phyloP scores from a whole-genome alignment of 2,797 vertebrate species.

The Falco peregrinus region DNA sequence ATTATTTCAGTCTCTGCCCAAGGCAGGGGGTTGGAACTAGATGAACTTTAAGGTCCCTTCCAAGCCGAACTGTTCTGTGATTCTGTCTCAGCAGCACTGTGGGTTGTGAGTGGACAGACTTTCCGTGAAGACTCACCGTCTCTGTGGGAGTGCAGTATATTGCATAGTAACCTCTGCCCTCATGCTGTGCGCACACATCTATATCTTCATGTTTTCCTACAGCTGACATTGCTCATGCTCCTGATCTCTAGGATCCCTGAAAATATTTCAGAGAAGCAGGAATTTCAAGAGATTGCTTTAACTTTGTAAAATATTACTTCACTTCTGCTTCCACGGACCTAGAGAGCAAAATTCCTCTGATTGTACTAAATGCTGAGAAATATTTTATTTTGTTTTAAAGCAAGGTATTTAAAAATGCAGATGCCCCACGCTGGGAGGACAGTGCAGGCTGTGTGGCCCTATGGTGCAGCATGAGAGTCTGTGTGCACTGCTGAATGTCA shows the following conservation, averaged over 20 bases:
- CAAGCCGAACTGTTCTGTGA: no score
- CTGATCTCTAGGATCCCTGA: background rate
- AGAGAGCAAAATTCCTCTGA: background rate
- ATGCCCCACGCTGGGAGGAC: background rate
- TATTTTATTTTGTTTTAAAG: background rate
- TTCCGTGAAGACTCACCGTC: background rate
- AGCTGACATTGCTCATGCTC: background rate
- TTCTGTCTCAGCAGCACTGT: background rate
- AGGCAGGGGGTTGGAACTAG: no score
- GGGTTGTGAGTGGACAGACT: background rate
- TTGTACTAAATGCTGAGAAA: background rate
- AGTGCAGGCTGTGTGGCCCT: background rate
- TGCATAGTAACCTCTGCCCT: background rate
- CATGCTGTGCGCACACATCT: background rate
- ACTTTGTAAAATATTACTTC: background rate
- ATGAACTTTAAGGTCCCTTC: no score
- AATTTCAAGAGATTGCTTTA: background rate
- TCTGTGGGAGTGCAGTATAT: background rate
- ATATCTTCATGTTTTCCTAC: background rate
- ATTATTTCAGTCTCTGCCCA: background rate
- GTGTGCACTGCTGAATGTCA: background rate
- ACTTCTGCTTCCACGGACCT: background rate
- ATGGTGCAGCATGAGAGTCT: background rate
- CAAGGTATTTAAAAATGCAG: background rate
- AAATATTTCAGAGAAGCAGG: background rate